Percentiles rank a stretch among this genome's conserved stretches.
phyloP scores from a whole-genome alignment of 2,888 invertebrate genomes.

The Phalangium opilio region DNA sequence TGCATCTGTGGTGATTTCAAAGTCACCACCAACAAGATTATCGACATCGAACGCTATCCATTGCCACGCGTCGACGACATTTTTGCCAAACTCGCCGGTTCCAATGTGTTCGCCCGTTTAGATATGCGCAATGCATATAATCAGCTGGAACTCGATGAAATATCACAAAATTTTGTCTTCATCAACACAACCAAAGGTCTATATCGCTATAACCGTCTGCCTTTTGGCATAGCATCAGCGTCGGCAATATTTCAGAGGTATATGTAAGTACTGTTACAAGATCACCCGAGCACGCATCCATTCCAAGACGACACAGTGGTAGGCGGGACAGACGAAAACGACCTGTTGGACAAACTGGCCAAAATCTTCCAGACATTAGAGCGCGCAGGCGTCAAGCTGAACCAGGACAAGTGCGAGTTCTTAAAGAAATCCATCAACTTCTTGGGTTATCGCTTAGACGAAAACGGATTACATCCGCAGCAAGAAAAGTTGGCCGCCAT shows the following conservation, averaged over 20 bases:
- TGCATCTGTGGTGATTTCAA: constrained; percentile 1
- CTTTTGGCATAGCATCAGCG: not conserved
- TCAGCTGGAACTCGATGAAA: not conserved
- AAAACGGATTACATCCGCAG: constrained; percentile 19
- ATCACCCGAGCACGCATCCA: not conserved
- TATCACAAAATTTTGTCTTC: not conserved
- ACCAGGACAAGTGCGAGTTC: constrained; percentile 22
- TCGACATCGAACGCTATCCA: not conserved
- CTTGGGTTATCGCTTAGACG: constrained; percentile 20
- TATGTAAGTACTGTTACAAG: constrained; percentile 2
- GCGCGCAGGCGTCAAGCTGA: not conserved
- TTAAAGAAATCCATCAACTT: constrained; percentile 17
- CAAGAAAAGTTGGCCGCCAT: constrained; percentile 22
- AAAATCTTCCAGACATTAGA: not conserved
- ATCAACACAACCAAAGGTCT: constrained; percentile 4
- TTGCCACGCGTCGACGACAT: constrained; percentile 2
- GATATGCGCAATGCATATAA: not conserved
- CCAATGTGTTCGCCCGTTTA: not conserved
- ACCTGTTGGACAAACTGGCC: constrained; percentile 1
- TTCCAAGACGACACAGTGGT: too few relatives aligned
- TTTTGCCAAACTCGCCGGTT: not conserved
- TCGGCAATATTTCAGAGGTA: constrained; percentile 5
- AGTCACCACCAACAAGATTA: not conserved
- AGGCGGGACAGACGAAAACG: not conserved
- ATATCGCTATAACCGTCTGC: not conserved